A percentile compares a stretch with the other conserved stretches of the same genome.
These are phyloP conservation scores for Drosophila bunnanda DNA, from an alignment of 2,888 invertebrate genomes.

Conservation along the genomic window DNA sequence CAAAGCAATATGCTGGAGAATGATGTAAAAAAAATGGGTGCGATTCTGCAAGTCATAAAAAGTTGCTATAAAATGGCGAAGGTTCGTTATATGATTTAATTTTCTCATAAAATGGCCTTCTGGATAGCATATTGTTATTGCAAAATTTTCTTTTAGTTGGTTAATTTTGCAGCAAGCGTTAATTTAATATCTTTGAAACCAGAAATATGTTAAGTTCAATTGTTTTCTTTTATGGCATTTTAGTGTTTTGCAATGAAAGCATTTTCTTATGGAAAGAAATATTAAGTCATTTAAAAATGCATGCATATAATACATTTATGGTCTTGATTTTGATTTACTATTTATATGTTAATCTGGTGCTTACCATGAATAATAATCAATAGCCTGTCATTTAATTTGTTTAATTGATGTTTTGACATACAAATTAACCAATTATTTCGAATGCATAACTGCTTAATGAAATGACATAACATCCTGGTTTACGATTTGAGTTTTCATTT, in stretches of 20 bases:
- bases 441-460: neutral
- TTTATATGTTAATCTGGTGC: neutral
- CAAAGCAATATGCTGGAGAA: constrained; percentile 9
- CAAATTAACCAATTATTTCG: neutral
- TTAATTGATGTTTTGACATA: constrained; percentile 15
- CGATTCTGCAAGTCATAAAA: constrained; percentile 8
- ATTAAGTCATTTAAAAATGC: neutral
- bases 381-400: constrained; percentile 1
- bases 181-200: neutral
- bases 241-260: neutral
- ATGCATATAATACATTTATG: neutral
- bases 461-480: neutral
- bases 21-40: constrained; percentile 10
- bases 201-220: neutral
- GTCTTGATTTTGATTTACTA: neutral
- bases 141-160: neutral
- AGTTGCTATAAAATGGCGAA: constrained; percentile 1
- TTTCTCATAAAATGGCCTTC: neutral
- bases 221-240: neutral
- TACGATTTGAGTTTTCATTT: neutral
- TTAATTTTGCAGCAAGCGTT: neutral
- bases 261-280: neutral
- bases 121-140: neutral
- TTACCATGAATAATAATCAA: neutral
- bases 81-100: constrained; percentile 8